These are phyloP conservation scores for Anguilla megastoma DNA, from an alignment of 2,797 vertebrate species.

Conservation along the genomic window DNA sequence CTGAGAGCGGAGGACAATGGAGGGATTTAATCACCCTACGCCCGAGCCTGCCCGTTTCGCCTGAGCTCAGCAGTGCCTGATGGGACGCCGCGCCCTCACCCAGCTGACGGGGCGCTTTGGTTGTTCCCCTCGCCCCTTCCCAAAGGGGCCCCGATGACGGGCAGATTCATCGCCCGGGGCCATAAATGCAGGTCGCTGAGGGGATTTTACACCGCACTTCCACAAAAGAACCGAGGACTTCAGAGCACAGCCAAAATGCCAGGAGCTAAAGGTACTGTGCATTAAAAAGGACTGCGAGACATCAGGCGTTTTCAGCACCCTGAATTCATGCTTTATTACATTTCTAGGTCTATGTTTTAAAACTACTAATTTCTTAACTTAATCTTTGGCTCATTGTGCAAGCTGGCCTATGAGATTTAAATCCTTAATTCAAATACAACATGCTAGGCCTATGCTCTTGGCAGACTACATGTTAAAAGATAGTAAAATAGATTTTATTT, in stretches of 20 bases:
- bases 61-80: slow-evolving; percentile 75
- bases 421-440: background rate
- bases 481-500: background rate
- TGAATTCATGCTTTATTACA: background rate
- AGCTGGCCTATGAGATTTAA: background rate
- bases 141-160: slow-evolving; percentile 68
- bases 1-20: slow-evolving; percentile 58
- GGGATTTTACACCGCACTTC: slow-evolving; percentile 64
- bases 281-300: background rate
- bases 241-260: slow-evolving; percentile 74
- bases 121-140: slow-evolving; percentile 70
- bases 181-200: slow-evolving; percentile 73
- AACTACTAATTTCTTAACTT: background rate
- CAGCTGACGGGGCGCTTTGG: slow-evolving; percentile 80
- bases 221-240: slow-evolving; percentile 57
- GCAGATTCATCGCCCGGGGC: slow-evolving; percentile 66
- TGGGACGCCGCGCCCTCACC: slow-evolving; percentile 48
- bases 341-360: background rate
- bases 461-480: background rate
- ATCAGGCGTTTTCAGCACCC: background rate
- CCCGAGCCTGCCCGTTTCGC: slow-evolving; percentile 60
- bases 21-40: slow-evolving; percentile 63
- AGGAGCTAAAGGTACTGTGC: slow-evolving; percentile 71
- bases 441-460: background rate
- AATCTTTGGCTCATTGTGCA: background rate